A percentile compares a stretch with the other conserved stretches of the same genome.
These are phyloP conservation scores for Sphinx pinastri DNA, from an alignment of 2,888 invertebrate genomes.

Conservation along the genomic window DNA sequence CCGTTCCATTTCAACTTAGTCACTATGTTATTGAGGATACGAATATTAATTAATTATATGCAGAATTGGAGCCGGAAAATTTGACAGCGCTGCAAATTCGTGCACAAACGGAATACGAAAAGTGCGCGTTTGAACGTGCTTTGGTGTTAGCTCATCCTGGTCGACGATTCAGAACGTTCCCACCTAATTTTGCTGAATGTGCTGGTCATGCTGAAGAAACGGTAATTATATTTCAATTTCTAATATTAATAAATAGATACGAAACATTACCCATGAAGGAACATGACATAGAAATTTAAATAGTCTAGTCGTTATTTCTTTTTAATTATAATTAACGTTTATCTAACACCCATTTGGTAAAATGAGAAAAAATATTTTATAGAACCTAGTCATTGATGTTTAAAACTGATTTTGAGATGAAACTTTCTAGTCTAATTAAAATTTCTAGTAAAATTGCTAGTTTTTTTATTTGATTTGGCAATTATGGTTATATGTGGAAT, in stretches of 20 bases:
- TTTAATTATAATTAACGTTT: too few relatives aligned
- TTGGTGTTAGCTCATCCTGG: slow-evolving; percentile 67
- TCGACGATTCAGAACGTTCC: slow-evolving; percentile 54
- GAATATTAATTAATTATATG: slow-evolving; percentile 23
- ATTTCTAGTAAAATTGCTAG: too few relatives aligned
- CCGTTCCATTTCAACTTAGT: slow-evolving; percentile 18
- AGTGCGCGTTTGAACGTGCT: slow-evolving; percentile 70
- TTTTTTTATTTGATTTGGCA: too few relatives aligned
- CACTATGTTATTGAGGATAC: slow-evolving; percentile 19
- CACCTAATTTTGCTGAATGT: slow-evolving; percentile 71
- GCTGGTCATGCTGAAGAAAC: slow-evolving; percentile 73
- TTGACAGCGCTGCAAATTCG: slow-evolving; percentile 69
- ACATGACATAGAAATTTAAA: too few relatives aligned
- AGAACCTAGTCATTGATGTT: too few relatives aligned
- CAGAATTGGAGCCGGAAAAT: slow-evolving; percentile 72
- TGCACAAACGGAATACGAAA: slow-evolving; percentile 74
- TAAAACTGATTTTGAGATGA: too few relatives aligned
- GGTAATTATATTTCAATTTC: slow-evolving; percentile 44
- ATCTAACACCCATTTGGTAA: too few relatives aligned
- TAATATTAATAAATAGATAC: background rate
- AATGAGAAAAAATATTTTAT: too few relatives aligned
- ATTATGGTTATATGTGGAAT: background rate
- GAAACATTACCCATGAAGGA: too few relatives aligned
- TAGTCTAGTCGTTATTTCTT: too few relatives aligned
- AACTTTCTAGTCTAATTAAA: too few relatives aligned